Conservation (phyloP, 1,140 invertebrate genomes). For the Formica selysi region DNA sequence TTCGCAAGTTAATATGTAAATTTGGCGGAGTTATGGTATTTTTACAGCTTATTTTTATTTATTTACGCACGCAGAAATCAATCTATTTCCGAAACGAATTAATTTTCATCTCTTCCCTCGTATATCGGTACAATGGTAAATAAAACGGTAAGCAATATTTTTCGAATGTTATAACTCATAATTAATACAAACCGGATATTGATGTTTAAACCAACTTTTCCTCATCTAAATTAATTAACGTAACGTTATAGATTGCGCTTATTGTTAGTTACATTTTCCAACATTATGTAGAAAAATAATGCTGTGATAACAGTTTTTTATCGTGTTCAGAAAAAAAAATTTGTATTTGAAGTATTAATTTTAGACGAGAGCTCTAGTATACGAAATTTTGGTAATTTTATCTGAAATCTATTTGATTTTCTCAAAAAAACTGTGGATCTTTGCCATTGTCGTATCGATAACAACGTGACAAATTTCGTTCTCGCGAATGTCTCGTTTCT, state of each 20-base stretch:
- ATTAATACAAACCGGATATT: constrained; percentile 7
- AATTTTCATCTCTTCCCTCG: constrained; percentile 22
- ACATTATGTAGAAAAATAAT: neutral
- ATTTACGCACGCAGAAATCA: constrained; percentile 47
- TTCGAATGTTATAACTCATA: constrained; percentile 20
- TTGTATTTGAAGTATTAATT: neutral
- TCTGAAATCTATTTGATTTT: neutral
- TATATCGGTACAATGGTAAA: constrained; percentile 3
- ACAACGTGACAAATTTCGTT: neutral
- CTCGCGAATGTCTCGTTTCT: neutral
- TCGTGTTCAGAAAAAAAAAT: neutral
- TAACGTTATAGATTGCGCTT: constrained; percentile 15
- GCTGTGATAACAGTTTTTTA: neutral
- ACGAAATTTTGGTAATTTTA: neutral
- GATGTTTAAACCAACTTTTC: constrained; percentile 19
- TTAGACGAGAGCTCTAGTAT: neutral
- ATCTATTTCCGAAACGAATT: constrained; percentile 56
- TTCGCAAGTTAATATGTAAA: constrained; percentile 59
- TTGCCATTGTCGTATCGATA: neutral
- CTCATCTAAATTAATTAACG: constrained; percentile 24
- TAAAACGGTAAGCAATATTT: constrained; percentile 20
- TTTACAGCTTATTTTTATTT: constrained; percentile 43
- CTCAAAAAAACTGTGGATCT: neutral
- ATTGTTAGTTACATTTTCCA: neutral
- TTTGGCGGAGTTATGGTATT: constrained; percentile 36